Conservation (phyloP, 1,140 invertebrate genomes). For the Anoplolepis gracilipes region DNA sequence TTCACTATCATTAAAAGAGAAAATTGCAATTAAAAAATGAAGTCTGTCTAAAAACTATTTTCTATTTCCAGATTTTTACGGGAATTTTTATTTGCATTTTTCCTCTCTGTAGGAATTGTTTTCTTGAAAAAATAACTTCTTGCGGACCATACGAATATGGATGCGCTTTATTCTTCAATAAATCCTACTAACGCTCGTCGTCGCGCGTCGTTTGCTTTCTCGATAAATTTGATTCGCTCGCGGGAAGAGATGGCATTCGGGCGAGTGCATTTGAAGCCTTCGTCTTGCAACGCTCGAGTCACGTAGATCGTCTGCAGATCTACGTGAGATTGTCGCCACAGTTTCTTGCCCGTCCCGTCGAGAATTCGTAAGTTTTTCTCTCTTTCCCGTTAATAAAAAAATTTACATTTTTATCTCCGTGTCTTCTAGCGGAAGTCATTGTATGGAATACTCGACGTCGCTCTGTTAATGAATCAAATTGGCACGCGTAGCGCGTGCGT, state of each 20-base stretch:
- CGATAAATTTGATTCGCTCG: slow-evolving; percentile 41
- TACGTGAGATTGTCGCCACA: slow-evolving; percentile 20
- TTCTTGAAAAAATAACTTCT: neutral
- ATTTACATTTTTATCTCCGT: slow-evolving; percentile 27
- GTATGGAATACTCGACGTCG: slow-evolving; percentile 16
- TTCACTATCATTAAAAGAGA: neutral
- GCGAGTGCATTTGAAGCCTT: neutral
- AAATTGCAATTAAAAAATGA: neutral
- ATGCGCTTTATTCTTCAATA: neutral
- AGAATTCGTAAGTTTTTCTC: neutral
- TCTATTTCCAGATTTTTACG: too few relatives aligned
- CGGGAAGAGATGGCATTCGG: neutral
- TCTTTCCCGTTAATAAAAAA: neutral
- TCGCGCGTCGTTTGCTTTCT: slow-evolving; percentile 36
- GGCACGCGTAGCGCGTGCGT: slow-evolving; percentile 4
- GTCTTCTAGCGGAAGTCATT: slow-evolving; percentile 25
- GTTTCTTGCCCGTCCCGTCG: neutral
- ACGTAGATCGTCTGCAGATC: neutral
- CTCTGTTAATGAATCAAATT: slow-evolving; percentile 42
- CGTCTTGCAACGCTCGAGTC: slow-evolving; percentile 2
- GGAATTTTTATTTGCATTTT: neutral
- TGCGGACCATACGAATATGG: slow-evolving; percentile 3
- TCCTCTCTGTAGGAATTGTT: neutral
- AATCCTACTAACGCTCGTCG: neutral
- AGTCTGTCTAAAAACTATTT: neutral